Evolutionary conservation across 2,113 vertebrate species (phyloP), one percentile per base, ranked within the genome.

Genomic region (Cololabis saira): DNA sequence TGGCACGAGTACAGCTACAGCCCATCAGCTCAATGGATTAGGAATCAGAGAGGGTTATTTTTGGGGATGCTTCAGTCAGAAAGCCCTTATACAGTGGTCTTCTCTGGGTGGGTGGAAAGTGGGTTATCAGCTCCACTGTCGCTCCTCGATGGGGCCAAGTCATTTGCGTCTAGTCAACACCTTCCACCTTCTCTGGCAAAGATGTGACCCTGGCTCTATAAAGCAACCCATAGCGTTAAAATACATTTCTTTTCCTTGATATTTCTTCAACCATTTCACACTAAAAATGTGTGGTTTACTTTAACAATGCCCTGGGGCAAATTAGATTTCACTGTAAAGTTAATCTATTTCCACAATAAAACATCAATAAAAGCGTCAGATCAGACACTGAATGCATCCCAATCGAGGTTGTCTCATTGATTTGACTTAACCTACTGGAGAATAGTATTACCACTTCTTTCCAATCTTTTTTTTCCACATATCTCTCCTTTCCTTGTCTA

Each of bases 121-220:
- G 70, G 82, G 80, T 91, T 91, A 92, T 92, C 90, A 86, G 70
- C 66, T 42, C 11, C 62, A 67, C 80, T 83, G 84, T 71, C 50
- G 66, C 71, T 83, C 47, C 80, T 90, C 9, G 40, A 81, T 74
- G 86, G 82, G 86, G 80, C 78, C 52, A 9, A 85, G 85, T 92
- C 71, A 68, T 91, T 92, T 87, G 85, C 87, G 81, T 92, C 83
- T 87, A 89, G 77, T 92, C 91, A 89, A 88, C 90, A 92, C 91
- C 88, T 91, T 73, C 80, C 58, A 16, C 51, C 22, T 50, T 78
- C 73, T 83, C 71, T 66, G 61, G 52, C 65, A 78, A 53, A 19
- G 18, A 72, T 42, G 63, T 33, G 63, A 71, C 78, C 77, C 74
- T 10, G 33, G 60, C 74, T 88, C 62, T 76, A 68, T 76, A 52